Evolutionary conservation across 2,113 vertebrate species (phyloP).

Genomic region (Cyanoramphus novaezelandiae): DNA sequence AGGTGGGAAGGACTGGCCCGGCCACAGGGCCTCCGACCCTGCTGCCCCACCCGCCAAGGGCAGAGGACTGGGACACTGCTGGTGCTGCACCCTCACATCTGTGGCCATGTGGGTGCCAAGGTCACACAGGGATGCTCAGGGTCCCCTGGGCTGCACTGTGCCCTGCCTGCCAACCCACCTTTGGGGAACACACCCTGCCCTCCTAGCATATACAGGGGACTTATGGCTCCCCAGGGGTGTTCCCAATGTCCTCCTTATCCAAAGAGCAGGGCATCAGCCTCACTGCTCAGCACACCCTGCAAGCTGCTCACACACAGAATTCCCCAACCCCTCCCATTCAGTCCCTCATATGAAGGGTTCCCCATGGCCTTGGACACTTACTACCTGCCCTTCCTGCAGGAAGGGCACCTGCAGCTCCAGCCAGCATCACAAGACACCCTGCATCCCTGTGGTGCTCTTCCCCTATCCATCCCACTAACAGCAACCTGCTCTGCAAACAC

Average conservation of each 20-base stretch:
- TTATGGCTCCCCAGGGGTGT: not conserved
- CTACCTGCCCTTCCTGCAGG: not conserved
- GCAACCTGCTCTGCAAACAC: not conserved
- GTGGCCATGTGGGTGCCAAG: rapidly evolving
- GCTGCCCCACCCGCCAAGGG: not conserved
- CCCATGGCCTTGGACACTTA: rapidly evolving
- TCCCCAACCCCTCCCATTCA: not conserved
- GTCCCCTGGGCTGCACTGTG: not conserved
- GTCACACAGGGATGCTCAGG: not conserved
- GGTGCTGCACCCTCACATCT: not conserved
- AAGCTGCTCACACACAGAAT: rapidly evolving
- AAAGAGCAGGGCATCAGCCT: not conserved
- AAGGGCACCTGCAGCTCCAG: not conserved
- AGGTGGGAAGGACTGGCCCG: no score
- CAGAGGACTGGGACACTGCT: not conserved
- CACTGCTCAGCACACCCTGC: rapidly evolving
- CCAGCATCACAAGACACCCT: not conserved
- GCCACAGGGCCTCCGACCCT: not conserved
- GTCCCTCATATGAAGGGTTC: rapidly evolving
- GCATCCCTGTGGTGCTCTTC: rapidly evolving
- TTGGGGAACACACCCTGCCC: not conserved
- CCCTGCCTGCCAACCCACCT: not conserved
- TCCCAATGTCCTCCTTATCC: not conserved
- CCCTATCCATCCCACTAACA: rapidly evolving
- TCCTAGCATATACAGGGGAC: not conserved